Evolutionary conservation across 2,797 vertebrate genomes (phyloP).

Genomic region (Neosilurus mollespiculum): DNA sequence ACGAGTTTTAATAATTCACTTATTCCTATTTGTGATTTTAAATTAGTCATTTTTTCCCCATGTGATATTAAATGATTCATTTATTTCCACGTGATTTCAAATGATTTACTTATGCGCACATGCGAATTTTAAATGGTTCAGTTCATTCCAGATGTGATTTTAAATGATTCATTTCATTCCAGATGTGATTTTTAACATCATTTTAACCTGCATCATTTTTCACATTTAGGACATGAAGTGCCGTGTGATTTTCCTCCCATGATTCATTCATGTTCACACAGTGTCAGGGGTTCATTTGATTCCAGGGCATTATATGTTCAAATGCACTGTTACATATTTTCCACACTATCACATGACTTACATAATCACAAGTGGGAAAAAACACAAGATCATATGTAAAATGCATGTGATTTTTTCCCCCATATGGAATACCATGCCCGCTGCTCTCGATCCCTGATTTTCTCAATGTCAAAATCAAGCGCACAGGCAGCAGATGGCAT

Average conservation of each 20-base stretch:
- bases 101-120: background rate
- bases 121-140: background rate
- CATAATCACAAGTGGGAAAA: background rate
- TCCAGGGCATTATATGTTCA: background rate
- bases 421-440: background rate
- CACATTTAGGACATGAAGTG: background rate
- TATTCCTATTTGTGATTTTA: background rate
- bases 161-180: background rate
- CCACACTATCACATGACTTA: background rate
- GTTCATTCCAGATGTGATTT: background rate
- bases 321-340: background rate
- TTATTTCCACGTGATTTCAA: background rate
- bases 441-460: slow-evolving; percentile 50
- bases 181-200: background rate
- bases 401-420: background rate
- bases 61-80: background rate
- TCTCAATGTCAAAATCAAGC: slow-evolving; percentile 74
- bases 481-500: slow-evolving; percentile 77
- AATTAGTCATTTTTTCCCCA: background rate
- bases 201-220: background rate
- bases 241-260: background rate
- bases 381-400: background rate
- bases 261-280: background rate
- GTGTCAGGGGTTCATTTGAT: background rate
- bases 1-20: background rate